Evolutionary conservation across 2,113 vertebrate species (phyloP).

Genomic region (Pica pica): DNA sequence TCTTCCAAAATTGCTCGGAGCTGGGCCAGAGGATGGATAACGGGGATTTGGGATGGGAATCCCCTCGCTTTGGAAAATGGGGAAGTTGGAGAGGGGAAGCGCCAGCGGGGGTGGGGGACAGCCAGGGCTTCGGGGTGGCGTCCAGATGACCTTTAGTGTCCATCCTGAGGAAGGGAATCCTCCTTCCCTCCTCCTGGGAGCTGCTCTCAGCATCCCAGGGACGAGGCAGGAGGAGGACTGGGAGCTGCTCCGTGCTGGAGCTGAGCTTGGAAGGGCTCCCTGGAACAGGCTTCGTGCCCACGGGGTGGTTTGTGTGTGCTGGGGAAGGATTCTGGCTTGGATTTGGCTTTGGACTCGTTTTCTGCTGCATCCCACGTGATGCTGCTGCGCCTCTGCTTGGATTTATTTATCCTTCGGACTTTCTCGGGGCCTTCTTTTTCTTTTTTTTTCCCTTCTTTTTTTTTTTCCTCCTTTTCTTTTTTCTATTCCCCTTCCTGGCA

Average conservation of each 20-base stretch:
- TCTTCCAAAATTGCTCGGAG: neutral
- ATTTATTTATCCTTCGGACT: neutral
- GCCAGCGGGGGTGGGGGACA: neutral
- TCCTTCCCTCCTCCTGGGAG: neutral
- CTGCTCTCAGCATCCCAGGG: neutral
- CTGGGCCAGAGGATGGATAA: rapidly evolving
- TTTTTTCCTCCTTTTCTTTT: neutral
- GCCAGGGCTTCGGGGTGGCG: neutral
- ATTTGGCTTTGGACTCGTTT: neutral
- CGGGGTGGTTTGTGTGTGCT: neutral
- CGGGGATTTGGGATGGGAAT: neutral
- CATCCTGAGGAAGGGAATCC: too few species aligned
- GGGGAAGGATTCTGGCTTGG: neutral
- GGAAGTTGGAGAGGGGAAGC: neutral
- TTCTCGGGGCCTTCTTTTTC: neutral
- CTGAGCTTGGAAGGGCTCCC: neutral
- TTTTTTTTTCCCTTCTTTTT: neutral
- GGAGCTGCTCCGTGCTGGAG: neutral
- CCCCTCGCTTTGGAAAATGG: neutral
- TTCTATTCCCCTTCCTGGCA: neutral
- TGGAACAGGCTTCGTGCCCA: neutral
- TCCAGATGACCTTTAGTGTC: neutral
- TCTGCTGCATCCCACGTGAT: neutral
- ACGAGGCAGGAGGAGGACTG: neutral
- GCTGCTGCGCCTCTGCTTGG: neutral